Percentiles rank a stretch among this genome's conserved stretches.
These are phyloP conservation scores for Semotilus atromaculatus DNA, from an alignment of 2,797 vertebrate species.

Conservation along the genomic window DNA sequence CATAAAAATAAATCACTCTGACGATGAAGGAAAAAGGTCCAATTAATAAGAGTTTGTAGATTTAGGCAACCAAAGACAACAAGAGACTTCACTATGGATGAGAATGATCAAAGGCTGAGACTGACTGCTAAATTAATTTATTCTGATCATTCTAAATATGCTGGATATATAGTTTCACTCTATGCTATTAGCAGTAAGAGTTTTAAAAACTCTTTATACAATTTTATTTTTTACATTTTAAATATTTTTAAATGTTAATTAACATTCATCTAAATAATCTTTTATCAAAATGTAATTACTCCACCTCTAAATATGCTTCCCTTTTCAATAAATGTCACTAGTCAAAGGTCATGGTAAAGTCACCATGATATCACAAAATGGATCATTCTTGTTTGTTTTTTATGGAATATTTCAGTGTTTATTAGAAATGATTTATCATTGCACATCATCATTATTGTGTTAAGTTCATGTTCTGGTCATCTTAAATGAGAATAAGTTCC, in stretches of 20 bases:
- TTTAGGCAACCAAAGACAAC: neutral
- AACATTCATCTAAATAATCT: neutral
- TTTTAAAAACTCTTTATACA: slow-evolving; percentile 7
- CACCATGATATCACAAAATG: too few species aligned
- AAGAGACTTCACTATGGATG: neutral
- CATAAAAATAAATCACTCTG: too few species aligned
- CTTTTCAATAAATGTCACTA: neutral
- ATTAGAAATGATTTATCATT: too few species aligned
- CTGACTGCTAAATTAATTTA: neutral
- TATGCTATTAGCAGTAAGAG: neutral
- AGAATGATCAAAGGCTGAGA: neutral
- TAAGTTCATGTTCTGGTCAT: too few species aligned
- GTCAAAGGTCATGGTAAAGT: too few species aligned
- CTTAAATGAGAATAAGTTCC: too few species aligned
- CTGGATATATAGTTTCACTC: neutral
- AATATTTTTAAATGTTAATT: neutral
- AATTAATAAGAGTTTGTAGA: neutral
- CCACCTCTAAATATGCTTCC: neutral
- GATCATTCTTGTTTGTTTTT: too few species aligned
- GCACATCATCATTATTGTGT: too few species aligned
- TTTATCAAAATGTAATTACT: neutral
- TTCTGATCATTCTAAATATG: neutral
- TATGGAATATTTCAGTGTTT: too few species aligned
- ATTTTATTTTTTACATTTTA: too few species aligned
- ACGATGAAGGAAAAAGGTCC: neutral